Percentiles rank a stretch among this genome's conserved stretches.
Evolutionary conservation across 2,888 invertebrate genomes (phyloP).

Genomic region (Drosophila falleni): DNA sequence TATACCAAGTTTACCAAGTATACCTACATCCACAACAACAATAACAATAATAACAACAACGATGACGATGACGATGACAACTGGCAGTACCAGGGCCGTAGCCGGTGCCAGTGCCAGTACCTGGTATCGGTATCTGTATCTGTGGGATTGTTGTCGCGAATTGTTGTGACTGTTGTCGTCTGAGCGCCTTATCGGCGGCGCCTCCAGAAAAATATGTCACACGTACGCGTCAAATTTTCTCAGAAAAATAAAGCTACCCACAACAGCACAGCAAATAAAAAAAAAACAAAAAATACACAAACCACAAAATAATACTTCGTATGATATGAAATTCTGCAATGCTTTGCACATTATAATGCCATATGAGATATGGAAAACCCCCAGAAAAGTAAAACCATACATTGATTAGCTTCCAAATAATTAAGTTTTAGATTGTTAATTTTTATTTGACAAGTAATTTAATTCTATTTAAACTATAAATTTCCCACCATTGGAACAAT

Average conservation of each 20-base stretch:
- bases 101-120: conserved; percentile 22
- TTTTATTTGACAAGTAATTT: not conserved
- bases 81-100: conserved; percentile 45
- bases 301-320: conserved; percentile 46
- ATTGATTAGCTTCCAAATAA: conserved; percentile 21
- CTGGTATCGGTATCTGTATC: conserved; percentile 57
- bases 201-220: conserved; percentile 79
- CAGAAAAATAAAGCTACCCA: conserved; percentile 53
- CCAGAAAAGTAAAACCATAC: not conserved
- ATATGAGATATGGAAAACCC: conserved; percentile 23
- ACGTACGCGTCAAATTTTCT: conserved; percentile 75
- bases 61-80: conserved; percentile 33
- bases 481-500: not conserved
- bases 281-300: conserved; percentile 26
- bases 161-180: conserved; percentile 36
- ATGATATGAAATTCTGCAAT: conserved; percentile 33
- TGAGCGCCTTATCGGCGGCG: conserved; percentile 74
- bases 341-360: conserved; percentile 22
- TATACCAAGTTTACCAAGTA: conserved; percentile 18
- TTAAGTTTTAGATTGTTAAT: not conserved
- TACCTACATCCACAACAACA: conserved; percentile 33
- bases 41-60: not conserved
- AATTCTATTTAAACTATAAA: not conserved
- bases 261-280: conserved; percentile 19
- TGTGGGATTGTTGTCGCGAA: conserved; percentile 65